These are phyloP conservation scores for Spea multiplicata DNA, from an alignment of 2,113 vertebrate genomes.

Conservation along the genomic window DNA sequence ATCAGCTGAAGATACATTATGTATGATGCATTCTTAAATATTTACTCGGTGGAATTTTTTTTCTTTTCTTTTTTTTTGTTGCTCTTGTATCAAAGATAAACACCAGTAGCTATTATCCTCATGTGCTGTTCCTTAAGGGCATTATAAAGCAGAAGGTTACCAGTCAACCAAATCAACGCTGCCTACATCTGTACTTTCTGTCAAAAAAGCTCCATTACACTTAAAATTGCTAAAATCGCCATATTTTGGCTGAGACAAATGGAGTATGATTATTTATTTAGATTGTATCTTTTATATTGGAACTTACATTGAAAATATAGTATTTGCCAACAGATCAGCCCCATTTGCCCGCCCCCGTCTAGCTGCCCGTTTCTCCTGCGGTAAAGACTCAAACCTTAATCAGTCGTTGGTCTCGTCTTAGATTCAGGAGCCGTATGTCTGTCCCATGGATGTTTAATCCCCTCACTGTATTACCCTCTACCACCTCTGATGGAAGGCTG, in stretches of 20 bases:
- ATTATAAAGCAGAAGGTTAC: conserved; percentile 24
- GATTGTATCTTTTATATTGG: background rate
- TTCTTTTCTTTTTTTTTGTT: background rate
- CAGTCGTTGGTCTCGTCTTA: too few species aligned
- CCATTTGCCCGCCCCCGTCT: too few species aligned
- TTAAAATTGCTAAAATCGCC: conserved; percentile 23
- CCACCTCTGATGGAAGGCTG: too few species aligned
- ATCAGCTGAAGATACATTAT: conserved; percentile 21
- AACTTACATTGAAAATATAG: background rate
- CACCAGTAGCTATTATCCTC: background rate
- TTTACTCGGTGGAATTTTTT: conserved; percentile 12
- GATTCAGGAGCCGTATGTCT: too few species aligned
- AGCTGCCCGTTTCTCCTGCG: too few species aligned
- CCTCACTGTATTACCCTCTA: too few species aligned
- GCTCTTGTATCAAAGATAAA: conserved; percentile 3
- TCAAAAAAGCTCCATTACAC: conserved; percentile 22
- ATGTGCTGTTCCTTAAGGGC: background rate
- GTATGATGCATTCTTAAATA: conserved; percentile 20
- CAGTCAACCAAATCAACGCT: conserved; percentile 12
- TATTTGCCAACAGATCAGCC: too few species aligned
- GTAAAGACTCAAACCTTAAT: too few species aligned
- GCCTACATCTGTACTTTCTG: conserved; percentile 25
- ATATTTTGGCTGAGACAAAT: conserved; percentile 2
- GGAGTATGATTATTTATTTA: conserved; percentile 8
- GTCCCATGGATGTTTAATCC: too few species aligned